Conservation (phyloP, 2,797 vertebrate genomes). For the Lagodon rhomboides region DNA sequence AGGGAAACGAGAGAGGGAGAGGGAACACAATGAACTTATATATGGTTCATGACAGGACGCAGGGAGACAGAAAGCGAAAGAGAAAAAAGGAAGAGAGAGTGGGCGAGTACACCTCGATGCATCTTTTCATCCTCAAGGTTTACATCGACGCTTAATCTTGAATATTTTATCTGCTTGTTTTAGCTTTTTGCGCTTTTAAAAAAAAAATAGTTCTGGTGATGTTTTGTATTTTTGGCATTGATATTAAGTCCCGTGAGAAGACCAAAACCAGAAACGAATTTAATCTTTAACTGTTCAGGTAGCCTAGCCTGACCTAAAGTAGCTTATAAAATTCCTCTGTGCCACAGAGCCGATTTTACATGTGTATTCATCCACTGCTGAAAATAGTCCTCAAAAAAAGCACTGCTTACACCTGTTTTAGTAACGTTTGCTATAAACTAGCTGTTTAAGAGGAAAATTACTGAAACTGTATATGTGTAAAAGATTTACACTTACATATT, state of each 20-base stretch:
- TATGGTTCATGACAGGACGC: conserved; percentile 62
- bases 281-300: not conserved
- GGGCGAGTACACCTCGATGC: conserved; percentile 3
- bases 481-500: not conserved
- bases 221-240: not conserved
- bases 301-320: not conserved
- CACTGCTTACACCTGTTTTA: not conserved
- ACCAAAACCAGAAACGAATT: not conserved
- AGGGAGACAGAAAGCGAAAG: conserved; percentile 31
- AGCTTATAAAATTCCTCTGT: no score
- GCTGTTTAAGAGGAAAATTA: not conserved
- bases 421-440: not conserved
- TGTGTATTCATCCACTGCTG: not conserved
- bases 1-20: conserved; percentile 11
- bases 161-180: conserved; percentile 18
- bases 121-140: conserved; percentile 37
- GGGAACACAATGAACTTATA: conserved; percentile 54
- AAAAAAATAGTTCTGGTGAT: not conserved
- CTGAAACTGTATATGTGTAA: not conserved
- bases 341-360: not conserved
- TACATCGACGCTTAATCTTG: conserved; percentile 14
- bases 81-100: conserved; percentile 16
- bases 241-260: not conserved
- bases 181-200: not conserved
- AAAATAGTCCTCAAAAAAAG: conserved; percentile 20